Base-by-base conservation (phyloP, 1,140 invertebrate genomes). In the Acromyrmex charruanus region DNA sequence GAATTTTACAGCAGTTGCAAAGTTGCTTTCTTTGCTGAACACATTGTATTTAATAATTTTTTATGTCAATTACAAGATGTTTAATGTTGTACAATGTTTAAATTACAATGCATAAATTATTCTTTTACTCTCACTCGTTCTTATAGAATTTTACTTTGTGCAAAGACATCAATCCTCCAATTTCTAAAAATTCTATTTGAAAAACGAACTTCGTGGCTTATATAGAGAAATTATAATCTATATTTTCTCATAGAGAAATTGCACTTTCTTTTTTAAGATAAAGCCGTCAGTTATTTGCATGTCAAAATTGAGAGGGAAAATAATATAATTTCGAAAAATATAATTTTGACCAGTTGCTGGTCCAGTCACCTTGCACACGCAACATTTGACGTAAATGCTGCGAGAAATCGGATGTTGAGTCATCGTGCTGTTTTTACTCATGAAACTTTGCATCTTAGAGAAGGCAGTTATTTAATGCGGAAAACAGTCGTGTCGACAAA, bases 361-460 rank as follows among this genome's bases (percentile, higher is more conserved):
- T 31, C 28, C 14, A 14, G 25, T 39, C 31, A 39, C 51, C 10
- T 31, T 75, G 69, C 53, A 59, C 53, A n/a, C 51, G 53, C 18
- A 55, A 53, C 28, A 4, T 63, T 44, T 16, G 58, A 21, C 35
- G 16, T 49, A 10, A 9, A 77, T 44, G 74, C 55, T 63, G 74
- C 18, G 31, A 4, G 49, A 59, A 74, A 79, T 75, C 14, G 66
- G 31, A 75, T 28, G 81, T 77, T 88, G 86, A 88, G 80, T 88
- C 87, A 86, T 53, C 53, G 59, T 74, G 72, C 51, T n/a, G 53
- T 39, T 69, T 87, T 88, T 69, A 65, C 63, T 28, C 39, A 28
- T n/a, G 2, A 85, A 77, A 80, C 51, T 68, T 63, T 68, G 31
- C 14, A n/a, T 35, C 61, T 25, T 49, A n/a, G 10, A 14, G 49